Evolutionary conservation across 2,797 vertebrate genomes (phyloP).

Genomic region (Lepidocolaptes lacrymiger): DNA sequence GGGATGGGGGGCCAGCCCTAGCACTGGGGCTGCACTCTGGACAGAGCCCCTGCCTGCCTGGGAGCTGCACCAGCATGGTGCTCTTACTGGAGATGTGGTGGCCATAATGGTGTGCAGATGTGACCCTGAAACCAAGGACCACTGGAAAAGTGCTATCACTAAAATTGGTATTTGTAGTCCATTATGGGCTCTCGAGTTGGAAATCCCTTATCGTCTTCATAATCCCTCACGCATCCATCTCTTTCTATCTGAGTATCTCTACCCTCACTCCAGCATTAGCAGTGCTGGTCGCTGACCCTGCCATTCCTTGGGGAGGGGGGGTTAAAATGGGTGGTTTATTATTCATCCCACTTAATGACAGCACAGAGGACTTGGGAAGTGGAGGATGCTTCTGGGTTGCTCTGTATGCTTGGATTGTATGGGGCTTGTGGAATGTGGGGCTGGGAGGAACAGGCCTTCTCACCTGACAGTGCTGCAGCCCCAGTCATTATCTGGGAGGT

Average conservation of each 20-base stretch:
- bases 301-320: not conserved
- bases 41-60: not conserved
- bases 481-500: accelerated
- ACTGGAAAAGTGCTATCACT: constrained; percentile 9
- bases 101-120: not conserved
- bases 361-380: not conserved
- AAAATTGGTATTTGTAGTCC: constrained; percentile 33
- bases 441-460: not conserved
- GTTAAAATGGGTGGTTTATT: not conserved
- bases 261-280: not conserved
- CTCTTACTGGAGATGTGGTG: not conserved
- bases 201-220: constrained; percentile 23
- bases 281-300: not conserved
- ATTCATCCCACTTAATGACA: not conserved
- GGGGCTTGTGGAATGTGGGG: not conserved
- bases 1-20: not conserved
- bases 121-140: constrained; percentile 4
- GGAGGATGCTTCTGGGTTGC: not conserved
- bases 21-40: not conserved
- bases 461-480: not conserved
- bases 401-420: not conserved
- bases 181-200: constrained; percentile 30
- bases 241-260: constrained; percentile 3
- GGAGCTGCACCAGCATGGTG: not conserved
- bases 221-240: constrained; percentile 26